These are phyloP conservation scores for Isaurus tuberculatus DNA, from an alignment of 92 coral and sea anemone genomes.

Conservation along the genomic window DNA sequence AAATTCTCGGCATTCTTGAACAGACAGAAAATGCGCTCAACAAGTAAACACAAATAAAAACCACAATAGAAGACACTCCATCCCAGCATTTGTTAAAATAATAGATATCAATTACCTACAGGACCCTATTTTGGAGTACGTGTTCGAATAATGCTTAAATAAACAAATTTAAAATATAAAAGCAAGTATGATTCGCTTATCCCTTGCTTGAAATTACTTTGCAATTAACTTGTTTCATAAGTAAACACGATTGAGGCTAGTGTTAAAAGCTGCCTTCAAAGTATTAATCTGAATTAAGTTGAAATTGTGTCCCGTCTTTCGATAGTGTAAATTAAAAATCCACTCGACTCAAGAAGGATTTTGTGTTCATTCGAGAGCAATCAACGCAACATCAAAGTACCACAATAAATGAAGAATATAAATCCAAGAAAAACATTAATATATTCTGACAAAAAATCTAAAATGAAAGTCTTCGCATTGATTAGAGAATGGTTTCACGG, in stretches of 20 bases:
- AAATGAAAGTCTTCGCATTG: neutral
- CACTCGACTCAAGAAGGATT: slow-evolving; percentile 52
- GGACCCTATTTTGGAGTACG: slow-evolving; percentile 4
- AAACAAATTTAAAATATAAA: slow-evolving; percentile 34
- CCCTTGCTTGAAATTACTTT: slow-evolving; percentile 35
- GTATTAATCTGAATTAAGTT: slow-evolving; percentile 19
- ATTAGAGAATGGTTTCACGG: neutral
- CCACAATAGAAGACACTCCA: slow-evolving; percentile 28
- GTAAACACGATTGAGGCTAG: slow-evolving; percentile 43
- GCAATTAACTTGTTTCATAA: slow-evolving; percentile 43
- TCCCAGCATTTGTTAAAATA: slow-evolving; percentile 36
- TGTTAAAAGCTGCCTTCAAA: slow-evolving; percentile 44
- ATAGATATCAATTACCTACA: slow-evolving; percentile 37
- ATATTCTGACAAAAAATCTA: neutral
- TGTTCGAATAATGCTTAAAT: slow-evolving; percentile 12
- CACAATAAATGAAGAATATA: neutral
- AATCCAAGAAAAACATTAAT: neutral
- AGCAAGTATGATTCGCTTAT: slow-evolving; percentile 34
- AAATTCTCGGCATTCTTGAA: slow-evolving; percentile 6
- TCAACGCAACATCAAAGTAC: neutral
- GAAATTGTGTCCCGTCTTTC: neutral
- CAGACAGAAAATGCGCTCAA: neutral
- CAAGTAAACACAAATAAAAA: slow-evolving; percentile 30
- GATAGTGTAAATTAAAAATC: slow-evolving; percentile 20
- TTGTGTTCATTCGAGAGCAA: slow-evolving; percentile 32